phyloP scores from a whole-genome alignment of 2,113 vertebrate genomes.

The Lipophrys pholis region DNA sequence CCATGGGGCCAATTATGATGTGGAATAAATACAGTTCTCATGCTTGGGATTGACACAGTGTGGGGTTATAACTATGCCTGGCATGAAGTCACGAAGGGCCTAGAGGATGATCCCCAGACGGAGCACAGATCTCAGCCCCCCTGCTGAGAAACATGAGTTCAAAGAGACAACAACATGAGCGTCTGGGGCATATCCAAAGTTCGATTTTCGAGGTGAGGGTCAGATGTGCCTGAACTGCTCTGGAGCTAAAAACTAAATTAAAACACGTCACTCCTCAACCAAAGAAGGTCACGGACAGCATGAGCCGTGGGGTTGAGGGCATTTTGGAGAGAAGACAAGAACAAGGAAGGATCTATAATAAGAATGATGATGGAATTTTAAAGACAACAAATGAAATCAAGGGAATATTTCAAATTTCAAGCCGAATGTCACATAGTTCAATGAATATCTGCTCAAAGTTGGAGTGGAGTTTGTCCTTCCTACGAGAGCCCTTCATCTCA shows the following conservation, averaged over 20 bases:
- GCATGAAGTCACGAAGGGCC: conserved; percentile 68
- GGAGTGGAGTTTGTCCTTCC: conserved; percentile 6
- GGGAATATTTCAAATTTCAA: background rate
- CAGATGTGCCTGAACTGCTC: conserved; percentile 7
- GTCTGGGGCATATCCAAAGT: conserved; percentile 29
- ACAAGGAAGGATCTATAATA: background rate
- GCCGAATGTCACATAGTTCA: background rate
- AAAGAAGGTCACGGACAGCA: background rate
- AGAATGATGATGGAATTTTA: background rate
- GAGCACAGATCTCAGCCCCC: conserved; percentile 45
- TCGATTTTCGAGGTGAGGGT: conserved; percentile 13
- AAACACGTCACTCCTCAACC: background rate
- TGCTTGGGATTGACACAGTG: conserved; percentile 66
- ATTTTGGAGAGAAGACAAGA: background rate
- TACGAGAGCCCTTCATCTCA: conserved; percentile 31
- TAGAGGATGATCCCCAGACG: conserved; percentile 56
- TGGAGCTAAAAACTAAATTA: background rate
- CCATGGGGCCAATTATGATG: conserved; percentile 76
- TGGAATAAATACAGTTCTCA: conserved; percentile 72
- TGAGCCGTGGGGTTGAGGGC: background rate
- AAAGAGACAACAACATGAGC: conserved; percentile 49
- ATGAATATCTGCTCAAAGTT: conserved; percentile 5
- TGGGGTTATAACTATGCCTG: conserved; percentile 57
- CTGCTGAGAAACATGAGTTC: conserved; percentile 59
- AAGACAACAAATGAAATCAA: background rate